Base-by-base conservation (phyloP, 2,113 vertebrate species). In the Castor canadensis region DNA sequence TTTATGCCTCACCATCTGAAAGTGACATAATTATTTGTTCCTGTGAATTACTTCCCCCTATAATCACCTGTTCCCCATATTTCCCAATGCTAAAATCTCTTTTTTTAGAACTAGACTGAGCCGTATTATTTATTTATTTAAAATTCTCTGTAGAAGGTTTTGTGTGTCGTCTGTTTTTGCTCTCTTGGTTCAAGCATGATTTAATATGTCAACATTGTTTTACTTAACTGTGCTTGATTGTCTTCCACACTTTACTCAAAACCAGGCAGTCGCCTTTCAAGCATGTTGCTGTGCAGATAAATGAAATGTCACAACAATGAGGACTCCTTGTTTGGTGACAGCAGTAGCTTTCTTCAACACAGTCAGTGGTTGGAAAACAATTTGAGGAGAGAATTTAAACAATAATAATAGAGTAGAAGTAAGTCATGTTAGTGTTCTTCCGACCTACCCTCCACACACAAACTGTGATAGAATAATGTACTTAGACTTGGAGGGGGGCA, bases 201-300 rank as follows among this genome's bases (percentile, higher is more conserved):
- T 98, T 99, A 98, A 97, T 98, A 97, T 97, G 98, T 98, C 98
- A 98, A 98, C 98, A 98, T 97, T 94, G 43, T 94, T 99, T 98
- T 98, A 97, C 97, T 97, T 97, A 98, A 98, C 97, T 87, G 96
- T 75, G 64, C 92, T 97, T 98, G 98, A 98, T 98, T 98, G 98
- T 98, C 97, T 98, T 98, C 97, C 98, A 98, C 97, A 97, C 98
- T 98, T 98, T 64, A 96, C 94, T 97, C 94, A 98, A 96, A 97
- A 90, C 90, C 82, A 86, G 95, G 97, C 96, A 96, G 94, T 95
- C 28, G 81, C 96, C 97, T 98, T 97, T 97, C 92, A 97, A 96
- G 94, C 98, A 88, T 93, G 95, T 67, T 91, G 90, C 96, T 97
- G 97, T 95, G 94, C 95, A 95, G 95, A 97, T 93, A 97, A 98